Evolutionary conservation across 2,797 vertebrate genomes (phyloP).

Genomic region (Furcifer pardalis): DNA sequence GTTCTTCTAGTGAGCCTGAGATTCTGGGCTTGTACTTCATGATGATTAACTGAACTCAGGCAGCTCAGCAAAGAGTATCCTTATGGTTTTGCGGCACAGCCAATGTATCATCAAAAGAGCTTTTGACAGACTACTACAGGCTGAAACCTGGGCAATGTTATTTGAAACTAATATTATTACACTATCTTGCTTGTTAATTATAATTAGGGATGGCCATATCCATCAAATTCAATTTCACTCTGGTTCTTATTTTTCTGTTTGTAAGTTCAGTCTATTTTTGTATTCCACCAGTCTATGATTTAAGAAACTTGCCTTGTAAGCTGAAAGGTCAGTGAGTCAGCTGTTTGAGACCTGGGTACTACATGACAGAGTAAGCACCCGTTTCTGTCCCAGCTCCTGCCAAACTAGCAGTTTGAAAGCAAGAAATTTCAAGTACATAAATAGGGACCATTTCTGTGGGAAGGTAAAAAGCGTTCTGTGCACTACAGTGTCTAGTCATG

Average conservation of each 20-base stretch:
- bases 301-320: too few relatives aligned
- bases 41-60: slow-evolving; percentile 55
- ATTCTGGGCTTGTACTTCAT: slow-evolving; percentile 55
- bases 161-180: not conserved
- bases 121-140: not conserved
- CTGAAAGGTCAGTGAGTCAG: too few relatives aligned
- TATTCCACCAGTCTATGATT: too few relatives aligned
- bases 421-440: too few relatives aligned
- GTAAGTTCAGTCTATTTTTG: not conserved
- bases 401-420: too few relatives aligned
- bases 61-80: slow-evolving; percentile 16
- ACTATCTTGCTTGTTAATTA: not conserved
- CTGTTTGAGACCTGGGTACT: too few relatives aligned
- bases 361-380: too few relatives aligned
- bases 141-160: not conserved
- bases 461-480: too few relatives aligned
- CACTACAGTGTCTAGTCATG: too few relatives aligned
- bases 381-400: too few relatives aligned
- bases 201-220: not conserved
- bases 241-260: not conserved
- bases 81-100: not conserved
- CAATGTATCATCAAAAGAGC: not conserved
- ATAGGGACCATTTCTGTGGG: too few relatives aligned
- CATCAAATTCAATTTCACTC: not conserved
- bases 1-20: slow-evolving; percentile 57